These are phyloP conservation scores for Metridium senile DNA, from an alignment of 92 coral and sea anemone genomes.

Conservation along the genomic window DNA sequence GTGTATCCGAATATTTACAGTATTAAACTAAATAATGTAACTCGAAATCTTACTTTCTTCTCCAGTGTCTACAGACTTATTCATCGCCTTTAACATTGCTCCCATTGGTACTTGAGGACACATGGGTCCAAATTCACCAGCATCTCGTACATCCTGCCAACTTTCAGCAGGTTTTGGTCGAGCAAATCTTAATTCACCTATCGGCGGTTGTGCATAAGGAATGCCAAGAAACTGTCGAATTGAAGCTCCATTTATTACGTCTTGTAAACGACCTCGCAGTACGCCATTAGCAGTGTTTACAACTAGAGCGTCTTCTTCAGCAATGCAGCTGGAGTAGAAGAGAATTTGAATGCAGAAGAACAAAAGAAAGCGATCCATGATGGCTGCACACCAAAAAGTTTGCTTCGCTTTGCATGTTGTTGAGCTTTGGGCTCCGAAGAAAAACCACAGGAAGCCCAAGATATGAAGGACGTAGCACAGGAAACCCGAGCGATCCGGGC, in stretches of 20 bases:
- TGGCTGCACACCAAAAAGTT: not conserved
- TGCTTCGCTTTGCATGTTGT: no score
- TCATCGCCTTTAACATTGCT: no score
- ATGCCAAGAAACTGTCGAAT: constrained; percentile 10
- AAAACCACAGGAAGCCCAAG: no score
- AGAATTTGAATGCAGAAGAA: not conserved
- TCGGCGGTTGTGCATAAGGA: constrained; percentile 3
- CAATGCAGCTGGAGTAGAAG: not conserved
- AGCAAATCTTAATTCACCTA: constrained; percentile 7
- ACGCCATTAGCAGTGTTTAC: not conserved
- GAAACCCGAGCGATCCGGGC: no score
- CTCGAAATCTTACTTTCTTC: no score
- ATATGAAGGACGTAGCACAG: no score
- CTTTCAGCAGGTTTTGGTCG: not conserved
- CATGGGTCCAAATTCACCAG: constrained; percentile 1
- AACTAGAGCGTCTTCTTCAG: not conserved
- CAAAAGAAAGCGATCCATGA: not conserved
- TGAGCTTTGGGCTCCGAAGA: no score
- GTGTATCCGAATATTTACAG: no score
- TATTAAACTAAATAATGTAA: no score
- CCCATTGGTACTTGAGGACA: constrained; percentile 7
- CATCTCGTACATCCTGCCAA: constrained; percentile 14
- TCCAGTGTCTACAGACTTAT: not conserved
- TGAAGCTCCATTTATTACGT: not conserved
- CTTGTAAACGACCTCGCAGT: not conserved